Evolutionary conservation across 2,797 vertebrate species (phyloP).

Genomic region (Epinephelus malabaricus): DNA sequence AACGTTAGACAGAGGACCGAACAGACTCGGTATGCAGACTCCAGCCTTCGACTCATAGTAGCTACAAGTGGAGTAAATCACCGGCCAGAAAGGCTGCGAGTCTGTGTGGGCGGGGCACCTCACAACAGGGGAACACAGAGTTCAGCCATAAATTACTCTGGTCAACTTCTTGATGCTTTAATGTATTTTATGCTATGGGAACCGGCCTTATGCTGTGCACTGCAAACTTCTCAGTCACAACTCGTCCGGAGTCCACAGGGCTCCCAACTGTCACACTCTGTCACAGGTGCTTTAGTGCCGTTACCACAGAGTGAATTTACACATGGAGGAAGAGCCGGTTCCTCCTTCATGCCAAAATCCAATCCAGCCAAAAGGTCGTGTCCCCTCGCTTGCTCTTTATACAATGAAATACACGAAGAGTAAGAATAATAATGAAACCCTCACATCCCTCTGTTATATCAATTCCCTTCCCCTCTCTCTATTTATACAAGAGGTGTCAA

Average conservation of each 20-base stretch:
- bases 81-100: slow-evolving; percentile 29
- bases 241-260: slow-evolving; percentile 43
- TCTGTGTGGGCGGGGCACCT: slow-evolving; percentile 60
- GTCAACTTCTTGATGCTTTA: slow-evolving; percentile 62
- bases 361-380: slow-evolving; percentile 69
- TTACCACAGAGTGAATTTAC: slow-evolving; percentile 68
- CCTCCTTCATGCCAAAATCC: slow-evolving; percentile 64
- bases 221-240: slow-evolving; percentile 52
- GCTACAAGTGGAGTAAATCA: slow-evolving; percentile 78
- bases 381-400: slow-evolving; percentile 56
- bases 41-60: slow-evolving; percentile 61
- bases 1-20: slow-evolving; percentile 54
- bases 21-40: slow-evolving; percentile 66
- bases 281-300: slow-evolving; percentile 75
- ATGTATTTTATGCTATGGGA: slow-evolving; percentile 67
- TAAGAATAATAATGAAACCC: slow-evolving; percentile 60
- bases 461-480: slow-evolving; percentile 61
- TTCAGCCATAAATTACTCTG: slow-evolving; percentile 75
- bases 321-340: slow-evolving; percentile 66
- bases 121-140: slow-evolving; percentile 71
- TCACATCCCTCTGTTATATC: slow-evolving; percentile 65
- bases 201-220: slow-evolving; percentile 24
- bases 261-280: slow-evolving; percentile 67
- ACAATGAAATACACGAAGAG: slow-evolving; percentile 55
- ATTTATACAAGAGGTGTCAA: slow-evolving; percentile 68